Evolutionary conservation across 2,113 vertebrate species (phyloP).

Genomic region (Hippocampus zosterae): DNA sequence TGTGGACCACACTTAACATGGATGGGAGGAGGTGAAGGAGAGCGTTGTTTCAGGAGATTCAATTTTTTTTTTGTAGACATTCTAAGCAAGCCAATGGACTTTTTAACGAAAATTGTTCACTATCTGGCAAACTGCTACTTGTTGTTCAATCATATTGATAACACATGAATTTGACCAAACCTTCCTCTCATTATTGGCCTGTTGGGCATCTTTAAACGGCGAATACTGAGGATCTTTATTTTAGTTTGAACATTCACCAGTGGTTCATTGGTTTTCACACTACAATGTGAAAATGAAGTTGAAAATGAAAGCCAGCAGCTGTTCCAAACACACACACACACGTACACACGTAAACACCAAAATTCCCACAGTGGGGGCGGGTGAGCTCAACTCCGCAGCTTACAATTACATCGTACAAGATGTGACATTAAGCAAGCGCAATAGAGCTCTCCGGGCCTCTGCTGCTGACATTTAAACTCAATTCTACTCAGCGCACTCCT

Average conservation of each 20-base stretch:
- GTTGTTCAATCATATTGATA: too few species aligned
- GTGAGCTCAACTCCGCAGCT: constrained; percentile 2
- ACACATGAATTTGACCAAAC: too few species aligned
- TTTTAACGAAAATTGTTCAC: too few species aligned
- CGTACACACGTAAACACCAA: neutral
- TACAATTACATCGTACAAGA: constrained; percentile 17
- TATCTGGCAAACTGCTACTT: too few species aligned
- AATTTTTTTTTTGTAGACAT: too few species aligned
- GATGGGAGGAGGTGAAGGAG: too few species aligned
- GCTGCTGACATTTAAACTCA: neutral
- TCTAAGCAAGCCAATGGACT: too few species aligned
- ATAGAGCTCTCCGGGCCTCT: neutral
- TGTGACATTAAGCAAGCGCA: constrained; percentile 16
- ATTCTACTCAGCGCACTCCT: neutral
- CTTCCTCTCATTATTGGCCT: too few species aligned
- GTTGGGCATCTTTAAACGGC: too few species aligned
- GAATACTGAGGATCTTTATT: neutral
- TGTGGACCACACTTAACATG: too few species aligned
- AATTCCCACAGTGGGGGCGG: constrained; percentile 23
- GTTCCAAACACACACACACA: constrained; percentile 30
- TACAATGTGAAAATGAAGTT: neutral
- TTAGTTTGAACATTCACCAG: neutral
- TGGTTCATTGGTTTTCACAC: neutral
- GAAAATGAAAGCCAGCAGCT: constrained; percentile 25
- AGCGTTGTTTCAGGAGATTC: too few species aligned